These are phyloP conservation scores for Ormyrus nitidulus DNA, from an alignment of 2,888 invertebrate species.

Conservation along the genomic window DNA sequence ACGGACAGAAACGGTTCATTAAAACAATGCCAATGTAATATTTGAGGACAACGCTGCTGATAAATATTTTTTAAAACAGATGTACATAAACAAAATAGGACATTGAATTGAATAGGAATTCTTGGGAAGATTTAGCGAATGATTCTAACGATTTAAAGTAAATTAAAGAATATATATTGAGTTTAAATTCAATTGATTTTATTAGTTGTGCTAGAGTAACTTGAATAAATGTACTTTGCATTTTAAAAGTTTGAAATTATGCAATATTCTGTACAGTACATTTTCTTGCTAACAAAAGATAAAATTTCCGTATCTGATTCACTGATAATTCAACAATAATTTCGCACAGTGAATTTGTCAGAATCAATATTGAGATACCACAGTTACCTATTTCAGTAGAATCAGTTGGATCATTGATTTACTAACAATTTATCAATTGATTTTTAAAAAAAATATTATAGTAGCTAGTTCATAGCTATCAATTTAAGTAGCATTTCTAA, in stretches of 20 bases:
- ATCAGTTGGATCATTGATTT: slow-evolving; percentile 46
- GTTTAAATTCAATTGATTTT: slow-evolving; percentile 50
- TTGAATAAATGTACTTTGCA: slow-evolving; percentile 37
- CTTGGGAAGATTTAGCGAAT: slow-evolving; percentile 44
- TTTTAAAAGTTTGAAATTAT: slow-evolving; percentile 29
- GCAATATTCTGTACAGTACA: slow-evolving; percentile 38
- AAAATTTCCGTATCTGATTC: slow-evolving; percentile 22
- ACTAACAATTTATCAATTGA: background rate
- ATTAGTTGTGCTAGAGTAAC: slow-evolving; percentile 44
- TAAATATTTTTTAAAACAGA: slow-evolving; percentile 46
- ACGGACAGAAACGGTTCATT: slow-evolving; percentile 23
- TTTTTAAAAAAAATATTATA: background rate
- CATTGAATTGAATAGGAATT: slow-evolving; percentile 24
- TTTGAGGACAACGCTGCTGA: slow-evolving; percentile 36
- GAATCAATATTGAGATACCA: slow-evolving; percentile 36
- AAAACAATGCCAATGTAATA: slow-evolving; percentile 19
- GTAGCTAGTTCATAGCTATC: too few species aligned
- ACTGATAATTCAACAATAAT: slow-evolving; percentile 19
- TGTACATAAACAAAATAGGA: slow-evolving; percentile 51
- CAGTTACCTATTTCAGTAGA: slow-evolving; percentile 50
- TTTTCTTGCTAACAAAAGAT: slow-evolving; percentile 24
- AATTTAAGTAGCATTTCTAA: too few species aligned
- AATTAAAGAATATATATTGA: slow-evolving; percentile 35
- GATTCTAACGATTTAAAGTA: slow-evolving; percentile 32
- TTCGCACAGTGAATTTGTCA: slow-evolving; percentile 38